Conservation (phyloP, 2,113 vertebrate species). For the Neomonachus schauinslandi region DNA sequence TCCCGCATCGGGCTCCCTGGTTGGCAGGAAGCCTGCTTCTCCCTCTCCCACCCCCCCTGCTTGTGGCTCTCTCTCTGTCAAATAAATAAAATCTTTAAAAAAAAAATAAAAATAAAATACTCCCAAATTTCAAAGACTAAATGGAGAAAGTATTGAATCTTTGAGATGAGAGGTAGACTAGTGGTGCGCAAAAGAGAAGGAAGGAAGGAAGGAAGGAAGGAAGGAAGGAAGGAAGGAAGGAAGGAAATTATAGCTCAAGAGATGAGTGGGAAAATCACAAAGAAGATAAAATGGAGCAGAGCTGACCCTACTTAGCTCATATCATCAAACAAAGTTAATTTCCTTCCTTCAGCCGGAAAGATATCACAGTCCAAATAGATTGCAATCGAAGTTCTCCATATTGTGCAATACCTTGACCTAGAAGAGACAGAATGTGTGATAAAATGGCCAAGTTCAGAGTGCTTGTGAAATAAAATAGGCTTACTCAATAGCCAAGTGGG, state of each 20-base stretch:
- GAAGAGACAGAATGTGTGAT: background rate
- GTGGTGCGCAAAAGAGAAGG: background rate
- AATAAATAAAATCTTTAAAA: too few species aligned
- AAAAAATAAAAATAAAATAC: background rate
- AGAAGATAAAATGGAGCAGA: background rate
- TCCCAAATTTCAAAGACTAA: background rate
- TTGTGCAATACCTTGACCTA: background rate
- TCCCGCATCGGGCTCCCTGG: too few species aligned
- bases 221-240: background rate
- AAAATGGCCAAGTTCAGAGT: background rate
- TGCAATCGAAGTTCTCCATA: background rate
- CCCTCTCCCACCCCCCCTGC: too few species aligned
- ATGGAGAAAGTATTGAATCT: background rate
- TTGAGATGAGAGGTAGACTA: background rate
- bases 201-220: background rate
- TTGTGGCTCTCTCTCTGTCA: too few species aligned
- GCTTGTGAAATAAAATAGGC: background rate
- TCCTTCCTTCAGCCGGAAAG: background rate
- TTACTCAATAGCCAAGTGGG: background rate
- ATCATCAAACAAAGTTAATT: background rate
- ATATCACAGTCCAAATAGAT: background rate
- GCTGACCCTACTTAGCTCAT: background rate
- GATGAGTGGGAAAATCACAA: background rate
- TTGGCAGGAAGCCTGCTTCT: too few species aligned
- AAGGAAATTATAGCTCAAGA: background rate